Evolutionary conservation across 2,888 invertebrate genomes (phyloP).

Genomic region (Eledona agricola): DNA sequence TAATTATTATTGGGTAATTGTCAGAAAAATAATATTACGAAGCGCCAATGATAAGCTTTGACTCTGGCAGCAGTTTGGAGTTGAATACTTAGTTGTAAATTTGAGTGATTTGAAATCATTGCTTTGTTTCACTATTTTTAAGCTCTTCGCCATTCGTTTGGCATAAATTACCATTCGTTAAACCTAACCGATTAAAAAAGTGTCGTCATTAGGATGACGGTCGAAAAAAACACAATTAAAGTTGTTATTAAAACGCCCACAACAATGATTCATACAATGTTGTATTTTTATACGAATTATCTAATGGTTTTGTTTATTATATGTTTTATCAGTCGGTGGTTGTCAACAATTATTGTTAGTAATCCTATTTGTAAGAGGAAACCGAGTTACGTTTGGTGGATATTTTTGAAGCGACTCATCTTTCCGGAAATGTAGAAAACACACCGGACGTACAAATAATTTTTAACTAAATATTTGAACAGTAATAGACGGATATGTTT

Average conservation of each 20-base stretch:
- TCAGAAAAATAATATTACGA: too few species aligned
- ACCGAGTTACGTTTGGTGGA: constrained; percentile 20
- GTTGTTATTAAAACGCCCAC: constrained; percentile 20
- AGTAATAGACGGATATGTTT: constrained; percentile 47
- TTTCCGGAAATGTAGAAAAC: constrained; percentile 42
- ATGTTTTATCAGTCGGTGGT: constrained; percentile 16
- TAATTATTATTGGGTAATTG: too few species aligned
- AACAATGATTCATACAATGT: constrained; percentile 28
- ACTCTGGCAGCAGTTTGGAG: too few species aligned
- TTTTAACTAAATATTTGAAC: constrained; percentile 48
- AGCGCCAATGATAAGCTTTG: too few species aligned
- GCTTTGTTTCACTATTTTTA: too few species aligned
- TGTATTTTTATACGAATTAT: constrained; percentile 6
- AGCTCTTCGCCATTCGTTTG: too few species aligned
- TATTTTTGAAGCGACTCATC: constrained; percentile 22
- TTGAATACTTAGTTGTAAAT: too few species aligned
- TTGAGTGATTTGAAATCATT: too few species aligned
- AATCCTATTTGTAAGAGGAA: constrained; percentile 13
- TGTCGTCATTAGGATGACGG: constrained; percentile 5
- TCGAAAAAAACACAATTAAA: constrained; percentile 20
- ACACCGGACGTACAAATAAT: constrained; percentile 42
- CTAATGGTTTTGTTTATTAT: constrained; percentile 6
- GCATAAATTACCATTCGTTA: too few species aligned
- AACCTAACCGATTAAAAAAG: constrained; percentile 25
- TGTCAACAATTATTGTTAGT: constrained; percentile 9